A percentile compares a stretch with the other conserved stretches of the same genome.
phyloP scores from a whole-genome alignment of 1,140 invertebrate genomes.

The Plectrocnemia conspersa region DNA sequence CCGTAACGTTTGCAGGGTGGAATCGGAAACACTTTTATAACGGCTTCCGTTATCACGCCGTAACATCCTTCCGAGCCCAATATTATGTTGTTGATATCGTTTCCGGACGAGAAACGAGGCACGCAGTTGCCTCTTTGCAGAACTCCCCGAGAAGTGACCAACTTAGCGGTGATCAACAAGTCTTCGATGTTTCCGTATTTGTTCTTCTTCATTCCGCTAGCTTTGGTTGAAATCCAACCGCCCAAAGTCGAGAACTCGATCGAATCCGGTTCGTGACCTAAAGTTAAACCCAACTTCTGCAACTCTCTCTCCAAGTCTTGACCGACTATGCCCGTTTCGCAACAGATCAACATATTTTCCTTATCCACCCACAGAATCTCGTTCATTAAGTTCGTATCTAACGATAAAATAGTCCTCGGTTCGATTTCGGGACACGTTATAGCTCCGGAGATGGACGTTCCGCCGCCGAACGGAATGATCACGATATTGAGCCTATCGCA shows the following conservation, averaged over 20 bases:
- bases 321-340: slow-evolving; percentile 64
- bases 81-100: slow-evolving; percentile 68
- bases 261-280: slow-evolving; percentile 69
- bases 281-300: slow-evolving; percentile 47
- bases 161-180: slow-evolving; percentile 60
- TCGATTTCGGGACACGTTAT: slow-evolving; percentile 60
- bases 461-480: slow-evolving; percentile 69
- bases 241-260: slow-evolving; percentile 72
- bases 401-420: slow-evolving; percentile 58
- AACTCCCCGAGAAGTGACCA: slow-evolving; percentile 62
- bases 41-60: slow-evolving; percentile 68
- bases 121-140: slow-evolving; percentile 58
- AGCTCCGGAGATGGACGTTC: slow-evolving; percentile 66
- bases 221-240: slow-evolving; percentile 72
- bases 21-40: slow-evolving; percentile 64
- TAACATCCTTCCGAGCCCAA: slow-evolving; percentile 70
- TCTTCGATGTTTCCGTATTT: slow-evolving; percentile 74
- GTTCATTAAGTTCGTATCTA: slow-evolving; percentile 70
- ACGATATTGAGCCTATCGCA: slow-evolving; percentile 57
- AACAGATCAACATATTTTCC: slow-evolving; percentile 59
- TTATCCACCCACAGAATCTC: slow-evolving; percentile 65
- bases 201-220: slow-evolving; percentile 79
- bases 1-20: slow-evolving; percentile 61
- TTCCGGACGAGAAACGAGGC: slow-evolving; percentile 62
- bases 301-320: slow-evolving; percentile 58